Conservation (phyloP, 2,113 vertebrate genomes). For the Aythya baeri region DNA sequence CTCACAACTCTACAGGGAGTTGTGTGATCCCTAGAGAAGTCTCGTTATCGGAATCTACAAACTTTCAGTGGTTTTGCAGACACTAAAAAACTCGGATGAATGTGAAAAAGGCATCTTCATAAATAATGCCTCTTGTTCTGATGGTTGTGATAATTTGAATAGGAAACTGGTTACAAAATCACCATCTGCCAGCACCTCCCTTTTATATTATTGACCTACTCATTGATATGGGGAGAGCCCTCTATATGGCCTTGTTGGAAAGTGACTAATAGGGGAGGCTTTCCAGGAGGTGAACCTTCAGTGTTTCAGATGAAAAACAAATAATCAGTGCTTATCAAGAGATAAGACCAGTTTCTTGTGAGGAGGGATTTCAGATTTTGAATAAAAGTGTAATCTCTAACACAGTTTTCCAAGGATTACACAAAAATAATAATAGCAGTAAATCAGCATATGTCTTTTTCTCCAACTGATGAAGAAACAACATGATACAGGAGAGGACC, state of each 20-base stretch:
- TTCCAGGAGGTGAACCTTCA: not conserved
- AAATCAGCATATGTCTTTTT: not conserved
- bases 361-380: not conserved
- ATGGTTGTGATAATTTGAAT: not conserved
- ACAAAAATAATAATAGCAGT: not conserved
- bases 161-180: not conserved
- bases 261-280: not conserved
- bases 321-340: not conserved
- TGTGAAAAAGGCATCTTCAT: not conserved
- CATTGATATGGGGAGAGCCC: not conserved
- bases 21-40: not conserved
- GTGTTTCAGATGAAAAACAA: not conserved
- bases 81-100: not conserved
- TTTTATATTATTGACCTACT: not conserved
- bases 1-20: not conserved
- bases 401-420: not conserved
- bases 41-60: not conserved
- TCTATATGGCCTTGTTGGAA: not conserved
- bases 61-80: not conserved
- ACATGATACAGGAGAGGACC: not conserved
- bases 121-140: not conserved
- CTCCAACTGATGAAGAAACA: not conserved
- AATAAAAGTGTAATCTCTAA: not conserved
- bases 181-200: not conserved
- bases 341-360: not conserved